Conservation (phyloP, 2,797 vertebrate species). For the Erithacus rubecula region DNA sequence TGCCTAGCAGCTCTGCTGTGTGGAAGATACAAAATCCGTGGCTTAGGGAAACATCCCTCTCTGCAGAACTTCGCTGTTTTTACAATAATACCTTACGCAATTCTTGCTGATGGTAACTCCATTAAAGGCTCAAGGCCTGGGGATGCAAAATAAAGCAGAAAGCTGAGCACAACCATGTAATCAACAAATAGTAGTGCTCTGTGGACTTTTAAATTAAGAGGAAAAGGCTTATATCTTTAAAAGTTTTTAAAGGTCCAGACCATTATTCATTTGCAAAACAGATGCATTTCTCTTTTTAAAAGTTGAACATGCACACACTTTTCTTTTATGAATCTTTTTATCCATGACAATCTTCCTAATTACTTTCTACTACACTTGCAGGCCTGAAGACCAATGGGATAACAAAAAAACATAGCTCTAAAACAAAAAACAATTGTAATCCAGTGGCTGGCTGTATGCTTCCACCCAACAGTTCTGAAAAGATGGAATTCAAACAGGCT, state of each 20-base stretch:
- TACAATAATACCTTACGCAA: not conserved
- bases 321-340: not conserved
- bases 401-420: not conserved
- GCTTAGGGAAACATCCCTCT: not conserved
- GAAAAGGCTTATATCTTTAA: not conserved
- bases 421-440: not conserved
- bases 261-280: not conserved
- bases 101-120: not conserved
- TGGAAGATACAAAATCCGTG: not conserved
- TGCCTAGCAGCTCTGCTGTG: not conserved
- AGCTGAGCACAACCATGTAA: not conserved
- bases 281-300: not conserved
- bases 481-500: not conserved
- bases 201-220: not conserved
- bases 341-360: not conserved
- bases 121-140: not conserved
- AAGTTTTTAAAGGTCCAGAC: not conserved
- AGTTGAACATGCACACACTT: fast-evolving
- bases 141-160: not conserved
- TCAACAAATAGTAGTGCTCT: not conserved
- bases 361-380: not conserved
- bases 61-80: not conserved
- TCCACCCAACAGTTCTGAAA: not conserved
- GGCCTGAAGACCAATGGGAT: not conserved
- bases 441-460: not conserved